Base-by-base conservation (phyloP, 2,888 invertebrate species). In the Tribolium freemani region DNA sequence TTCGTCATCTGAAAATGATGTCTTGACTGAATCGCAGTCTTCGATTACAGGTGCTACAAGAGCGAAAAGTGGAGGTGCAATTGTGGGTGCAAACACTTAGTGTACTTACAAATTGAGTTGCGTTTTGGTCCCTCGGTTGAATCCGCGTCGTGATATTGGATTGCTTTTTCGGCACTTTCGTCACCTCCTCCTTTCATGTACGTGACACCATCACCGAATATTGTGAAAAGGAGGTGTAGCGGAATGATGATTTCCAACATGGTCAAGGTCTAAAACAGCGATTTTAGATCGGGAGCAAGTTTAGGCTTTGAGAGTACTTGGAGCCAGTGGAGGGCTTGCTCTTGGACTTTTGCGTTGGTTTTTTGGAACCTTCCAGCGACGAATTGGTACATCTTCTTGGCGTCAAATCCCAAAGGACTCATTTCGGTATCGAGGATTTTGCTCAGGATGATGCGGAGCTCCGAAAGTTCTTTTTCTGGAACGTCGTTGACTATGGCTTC, bases 371-470 rank as follows among this genome's bases (percentile, higher is more conserved):
- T 90, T 66, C 93, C 91, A 0, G 93, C 93, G 44, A 99, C 94
- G 86, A 99, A 99, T 83, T 95, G 94, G 86, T 98, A 99, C 91
- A 99, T 93, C 82, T 96, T 94, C 78, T 94, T 93, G n/a, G 96
- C 93, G 82, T 97, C 96, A 83, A 99, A 96, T 1, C 98, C 97
- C 45, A 98, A 88, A 58, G 98, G 96, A 74, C 95, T 96, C 90
- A 98, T 95, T 82, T 98, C 98, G 0, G 96, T 94, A 88, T 99
- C 99, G 82, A 99, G 90, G 72, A 99, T 96, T 91, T 99, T 99
- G 83, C 96, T 97, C 79, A 87, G 88, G 31, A 96, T 91, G 75
- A 95, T 93, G 86, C 96, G 94, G 10, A 97, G 86, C 83, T 97
- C 96, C 57, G 90, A 88, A 50, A 96, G 88, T 82, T 96, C 97